Evolutionary conservation across 2,888 invertebrate species (phyloP).

Genomic region (Drosophila colorata): DNA sequence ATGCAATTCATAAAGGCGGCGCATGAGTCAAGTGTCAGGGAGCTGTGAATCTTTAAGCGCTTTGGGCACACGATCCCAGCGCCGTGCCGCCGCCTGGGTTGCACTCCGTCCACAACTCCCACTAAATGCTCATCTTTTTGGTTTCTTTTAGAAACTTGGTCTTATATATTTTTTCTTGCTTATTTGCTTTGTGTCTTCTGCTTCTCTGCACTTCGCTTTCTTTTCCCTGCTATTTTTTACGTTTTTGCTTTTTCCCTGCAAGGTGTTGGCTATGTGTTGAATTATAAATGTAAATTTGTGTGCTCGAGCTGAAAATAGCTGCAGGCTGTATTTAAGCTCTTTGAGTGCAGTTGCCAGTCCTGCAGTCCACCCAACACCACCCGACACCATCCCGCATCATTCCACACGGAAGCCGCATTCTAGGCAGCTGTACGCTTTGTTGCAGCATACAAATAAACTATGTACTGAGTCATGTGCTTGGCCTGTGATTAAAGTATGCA

Average conservation of each 20-base stretch:
- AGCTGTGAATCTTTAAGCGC: slow-evolving; percentile 39
- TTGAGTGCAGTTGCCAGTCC: slow-evolving; percentile 29
- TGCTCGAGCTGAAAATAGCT: slow-evolving; percentile 58
- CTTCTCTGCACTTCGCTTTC: slow-evolving; percentile 11
- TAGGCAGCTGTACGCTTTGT: neutral
- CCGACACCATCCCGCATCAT: neutral
- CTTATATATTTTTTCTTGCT: slow-evolving; percentile 7
- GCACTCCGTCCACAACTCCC: too few species aligned
- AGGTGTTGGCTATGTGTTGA: slow-evolving; percentile 44
- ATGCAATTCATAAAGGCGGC: slow-evolving; percentile 26
- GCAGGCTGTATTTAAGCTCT: slow-evolving; percentile 49
- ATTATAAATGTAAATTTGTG: slow-evolving; percentile 69
- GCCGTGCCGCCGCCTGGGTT: neutral
- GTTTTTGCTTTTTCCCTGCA: slow-evolving; percentile 6
- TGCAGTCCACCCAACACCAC: neutral
- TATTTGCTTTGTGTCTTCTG: slow-evolving; percentile 21
- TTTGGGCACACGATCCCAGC: slow-evolving; percentile 17
- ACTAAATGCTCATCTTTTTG: slow-evolving; percentile 4
- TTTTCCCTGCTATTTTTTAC: slow-evolving; percentile 4
- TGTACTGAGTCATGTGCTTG: neutral
- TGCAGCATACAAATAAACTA: neutral
- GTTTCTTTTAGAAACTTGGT: slow-evolving; percentile 2
- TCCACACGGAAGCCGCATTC: slow-evolving; percentile 4
- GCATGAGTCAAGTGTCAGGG: slow-evolving; percentile 30
- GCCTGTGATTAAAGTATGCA: slow-evolving; percentile 6